Evolutionary conservation across 2,113 vertebrate genomes (phyloP).

Genomic region (Bubo scandiacus): DNA sequence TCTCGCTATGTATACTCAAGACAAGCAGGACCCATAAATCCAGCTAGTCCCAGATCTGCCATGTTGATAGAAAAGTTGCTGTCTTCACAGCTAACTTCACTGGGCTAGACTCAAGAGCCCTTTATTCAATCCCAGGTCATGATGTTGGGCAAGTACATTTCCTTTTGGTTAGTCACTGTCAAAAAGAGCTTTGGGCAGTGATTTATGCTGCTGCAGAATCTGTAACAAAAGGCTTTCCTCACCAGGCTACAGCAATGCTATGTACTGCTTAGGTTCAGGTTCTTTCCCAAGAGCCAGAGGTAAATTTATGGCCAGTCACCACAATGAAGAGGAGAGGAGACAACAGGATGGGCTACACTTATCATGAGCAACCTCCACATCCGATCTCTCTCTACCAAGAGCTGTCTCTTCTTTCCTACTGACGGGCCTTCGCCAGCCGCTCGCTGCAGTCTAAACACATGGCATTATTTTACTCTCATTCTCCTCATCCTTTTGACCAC

Average conservation of each 20-base stretch:
- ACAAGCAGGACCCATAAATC: not conserved
- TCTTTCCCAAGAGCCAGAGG: not conserved
- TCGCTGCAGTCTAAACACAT: rapidly evolving
- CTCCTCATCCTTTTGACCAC: rapidly evolving
- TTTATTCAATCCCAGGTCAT: not conserved
- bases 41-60: not conserved
- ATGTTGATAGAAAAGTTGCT: not conserved
- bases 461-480: not conserved
- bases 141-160: not conserved
- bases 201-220: not conserved
- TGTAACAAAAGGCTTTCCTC: not conserved
- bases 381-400: not conserved
- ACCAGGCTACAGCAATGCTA: not conserved
- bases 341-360: not conserved
- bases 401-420: not conserved
- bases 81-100: not conserved
- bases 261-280: not conserved
- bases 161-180: not conserved
- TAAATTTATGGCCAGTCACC: not conserved
- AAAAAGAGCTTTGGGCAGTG: not conserved
- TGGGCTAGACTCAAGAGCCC: not conserved
- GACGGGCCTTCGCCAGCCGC: rapidly evolving
- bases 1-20: rapidly evolving
- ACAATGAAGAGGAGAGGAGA: not conserved
- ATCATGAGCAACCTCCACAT: not conserved